Percentiles rank a stretch among this genome's conserved stretches.
phyloP scores from a whole-genome alignment of 2,888 invertebrate genomes.

The Oligia latruncula region DNA sequence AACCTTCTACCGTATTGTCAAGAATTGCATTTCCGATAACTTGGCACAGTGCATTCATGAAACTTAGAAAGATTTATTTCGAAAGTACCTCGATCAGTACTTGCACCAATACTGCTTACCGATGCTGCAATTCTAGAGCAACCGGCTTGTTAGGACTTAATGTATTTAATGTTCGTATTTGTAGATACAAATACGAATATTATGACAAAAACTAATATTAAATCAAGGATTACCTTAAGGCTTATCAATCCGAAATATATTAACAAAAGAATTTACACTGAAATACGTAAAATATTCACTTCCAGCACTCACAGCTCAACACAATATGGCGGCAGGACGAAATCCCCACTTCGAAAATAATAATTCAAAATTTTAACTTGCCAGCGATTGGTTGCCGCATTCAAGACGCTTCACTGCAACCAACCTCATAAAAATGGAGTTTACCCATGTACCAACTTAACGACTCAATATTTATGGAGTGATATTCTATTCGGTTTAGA shows the following conservation, averaged over 20 bases:
- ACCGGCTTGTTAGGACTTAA: conserved; percentile 60
- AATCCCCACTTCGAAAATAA: conserved; percentile 87
- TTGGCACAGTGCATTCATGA: not conserved
- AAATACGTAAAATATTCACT: conserved; percentile 83
- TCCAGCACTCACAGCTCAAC: conserved; percentile 88
- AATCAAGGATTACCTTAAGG: conserved; percentile 82
- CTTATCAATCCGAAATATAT: conserved; percentile 84
- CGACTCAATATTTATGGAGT: conserved; percentile 66
- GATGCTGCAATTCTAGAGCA: conserved; percentile 57
- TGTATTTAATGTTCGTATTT: conserved; percentile 54
- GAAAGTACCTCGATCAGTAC: conserved; percentile 29
- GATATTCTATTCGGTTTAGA: conserved; percentile 22
- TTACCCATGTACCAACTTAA: conserved; percentile 50
- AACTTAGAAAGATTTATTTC: conserved; percentile 21
- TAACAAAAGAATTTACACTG: conserved; percentile 85
- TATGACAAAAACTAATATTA: conserved; percentile 84
- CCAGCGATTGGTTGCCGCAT: conserved; percentile 80
- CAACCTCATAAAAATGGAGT: conserved; percentile 58
- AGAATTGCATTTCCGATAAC: conserved; percentile 20
- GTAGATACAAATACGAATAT: conserved; percentile 53
- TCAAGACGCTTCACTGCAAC: conserved; percentile 83
- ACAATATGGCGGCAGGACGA: conserved; percentile 89
- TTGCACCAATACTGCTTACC: conserved; percentile 54
- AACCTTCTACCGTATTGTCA: not conserved
- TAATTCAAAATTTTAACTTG: conserved; percentile 85